Percentiles rank a stretch among this genome's conserved stretches.
phyloP scores from a whole-genome alignment of 2,888 invertebrate species.

The Scaptomyza reducta region DNA sequence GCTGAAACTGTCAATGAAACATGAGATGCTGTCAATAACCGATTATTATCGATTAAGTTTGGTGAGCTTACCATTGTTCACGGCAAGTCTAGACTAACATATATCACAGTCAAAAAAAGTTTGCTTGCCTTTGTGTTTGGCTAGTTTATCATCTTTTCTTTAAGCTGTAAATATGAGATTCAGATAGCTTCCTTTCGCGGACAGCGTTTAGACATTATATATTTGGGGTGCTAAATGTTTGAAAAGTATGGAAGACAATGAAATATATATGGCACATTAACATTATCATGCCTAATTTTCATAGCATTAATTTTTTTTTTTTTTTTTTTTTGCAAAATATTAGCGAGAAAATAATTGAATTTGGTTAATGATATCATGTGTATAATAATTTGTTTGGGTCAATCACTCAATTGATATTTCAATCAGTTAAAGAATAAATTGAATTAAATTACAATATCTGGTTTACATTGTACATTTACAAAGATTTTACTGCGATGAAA shows the following conservation, averaged over 20 bases:
- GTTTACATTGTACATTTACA: neutral
- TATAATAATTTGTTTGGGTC: neutral
- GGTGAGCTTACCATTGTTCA: neutral
- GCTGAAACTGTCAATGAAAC: slow-evolving; percentile 3
- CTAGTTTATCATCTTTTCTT: neutral
- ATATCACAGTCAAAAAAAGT: neutral
- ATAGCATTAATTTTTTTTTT: neutral
- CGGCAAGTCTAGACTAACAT: slow-evolving; percentile 16
- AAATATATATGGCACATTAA: neutral
- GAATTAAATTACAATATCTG: neutral
- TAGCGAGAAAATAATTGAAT: neutral
- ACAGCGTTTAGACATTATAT: too few relatives aligned
- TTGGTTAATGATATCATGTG: neutral
- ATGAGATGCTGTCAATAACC: slow-evolving; percentile 20
- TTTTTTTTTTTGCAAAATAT: neutral
- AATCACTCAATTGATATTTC: slow-evolving; percentile 1
- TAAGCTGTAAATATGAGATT: neutral
- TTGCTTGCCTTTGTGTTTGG: neutral
- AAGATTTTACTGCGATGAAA: neutral
- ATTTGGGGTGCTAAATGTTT: neutral
- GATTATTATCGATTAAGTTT: slow-evolving; percentile 13
- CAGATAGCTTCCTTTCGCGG: neutral
- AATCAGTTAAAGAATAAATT: neutral
- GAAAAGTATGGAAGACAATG: neutral
- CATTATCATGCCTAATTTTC: neutral